Evolutionary conservation across 2,888 invertebrate genomes (phyloP).

Genomic region (Liodrosophila aerea): DNA sequence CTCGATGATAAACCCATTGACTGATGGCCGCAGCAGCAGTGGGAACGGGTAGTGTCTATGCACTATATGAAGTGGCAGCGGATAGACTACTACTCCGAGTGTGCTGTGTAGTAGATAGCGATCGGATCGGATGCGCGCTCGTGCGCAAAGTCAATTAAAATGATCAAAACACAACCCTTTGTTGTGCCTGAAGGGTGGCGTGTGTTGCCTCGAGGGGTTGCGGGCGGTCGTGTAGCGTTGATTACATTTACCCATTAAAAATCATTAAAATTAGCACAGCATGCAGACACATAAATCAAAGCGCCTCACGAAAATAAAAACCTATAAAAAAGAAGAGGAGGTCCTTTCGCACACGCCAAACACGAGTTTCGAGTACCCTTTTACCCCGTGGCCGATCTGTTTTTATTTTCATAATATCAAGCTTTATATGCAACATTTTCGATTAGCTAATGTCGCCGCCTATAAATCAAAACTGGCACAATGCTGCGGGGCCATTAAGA

Average conservation of each 20-base stretch:
- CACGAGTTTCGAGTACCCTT: constrained; percentile 48
- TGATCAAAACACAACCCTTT: constrained; percentile 67
- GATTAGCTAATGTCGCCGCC: constrained; percentile 64
- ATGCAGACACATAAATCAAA: constrained; percentile 58
- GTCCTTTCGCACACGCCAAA: constrained; percentile 28
- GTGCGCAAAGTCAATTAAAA: constrained; percentile 77
- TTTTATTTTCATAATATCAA: constrained; percentile 27
- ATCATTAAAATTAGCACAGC: constrained; percentile 64
- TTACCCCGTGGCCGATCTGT: constrained; percentile 7
- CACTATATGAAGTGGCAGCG: constrained; percentile 48
- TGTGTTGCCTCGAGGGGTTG: constrained; percentile 1
- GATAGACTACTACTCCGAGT: constrained; percentile 12
- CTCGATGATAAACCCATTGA: constrained; percentile 42
- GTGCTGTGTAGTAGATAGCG: no score
- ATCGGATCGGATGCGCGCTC: constrained; percentile 59
- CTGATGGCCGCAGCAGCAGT: constrained; percentile 13
- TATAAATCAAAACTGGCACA: constrained; percentile 60
- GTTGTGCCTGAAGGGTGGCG: constrained; percentile 20
- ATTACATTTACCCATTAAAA: constrained; percentile 73
- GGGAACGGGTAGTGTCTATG: constrained; percentile 12
- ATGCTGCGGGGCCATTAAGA: constrained; percentile 51
- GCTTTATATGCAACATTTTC: constrained; percentile 48
- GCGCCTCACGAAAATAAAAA: no score
- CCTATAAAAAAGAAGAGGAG: no score
- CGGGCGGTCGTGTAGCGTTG: constrained; percentile 57